Conservation (phyloP, 2,797 vertebrate genomes). For the Schizopygopsis pylzovi region DNA sequence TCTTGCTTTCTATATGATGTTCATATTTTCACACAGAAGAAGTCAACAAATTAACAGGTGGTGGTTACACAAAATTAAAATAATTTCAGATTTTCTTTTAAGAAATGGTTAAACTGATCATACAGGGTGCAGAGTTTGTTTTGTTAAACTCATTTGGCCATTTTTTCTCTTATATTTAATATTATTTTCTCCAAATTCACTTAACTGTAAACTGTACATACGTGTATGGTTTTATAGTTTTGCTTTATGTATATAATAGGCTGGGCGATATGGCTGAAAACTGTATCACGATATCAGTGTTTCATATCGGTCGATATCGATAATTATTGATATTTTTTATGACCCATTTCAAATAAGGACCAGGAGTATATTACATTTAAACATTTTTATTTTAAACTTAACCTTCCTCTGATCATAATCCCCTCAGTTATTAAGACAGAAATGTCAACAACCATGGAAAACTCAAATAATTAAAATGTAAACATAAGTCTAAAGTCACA, state of each 20-base stretch:
- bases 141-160: background rate
- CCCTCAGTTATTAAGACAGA: no score
- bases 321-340: no score
- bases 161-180: background rate
- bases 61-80: constrained; percentile 1
- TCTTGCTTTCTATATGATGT: constrained; percentile 50
- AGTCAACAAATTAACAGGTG: background rate
- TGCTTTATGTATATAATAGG: constrained; percentile 61
- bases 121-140: background rate
- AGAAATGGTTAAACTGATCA: background rate
- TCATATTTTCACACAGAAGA: background rate
- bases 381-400: no score
- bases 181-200: constrained; percentile 10
- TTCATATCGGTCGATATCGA: no score
- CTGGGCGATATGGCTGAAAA: no score
- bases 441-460: no score
- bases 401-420: no score
- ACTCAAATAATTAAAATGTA: no score
- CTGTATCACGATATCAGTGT: no score
- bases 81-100: background rate
- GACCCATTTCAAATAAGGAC: no score
- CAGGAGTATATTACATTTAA: no score
- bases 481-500: no score
- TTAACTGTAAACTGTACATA: constrained; percentile 53
- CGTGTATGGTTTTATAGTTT: constrained; percentile 46